A percentile compares a stretch with the other conserved stretches of the same genome.
phyloP scores from a whole-genome alignment of 2,797 vertebrate species.

The Tiaroga cobitis region DNA sequence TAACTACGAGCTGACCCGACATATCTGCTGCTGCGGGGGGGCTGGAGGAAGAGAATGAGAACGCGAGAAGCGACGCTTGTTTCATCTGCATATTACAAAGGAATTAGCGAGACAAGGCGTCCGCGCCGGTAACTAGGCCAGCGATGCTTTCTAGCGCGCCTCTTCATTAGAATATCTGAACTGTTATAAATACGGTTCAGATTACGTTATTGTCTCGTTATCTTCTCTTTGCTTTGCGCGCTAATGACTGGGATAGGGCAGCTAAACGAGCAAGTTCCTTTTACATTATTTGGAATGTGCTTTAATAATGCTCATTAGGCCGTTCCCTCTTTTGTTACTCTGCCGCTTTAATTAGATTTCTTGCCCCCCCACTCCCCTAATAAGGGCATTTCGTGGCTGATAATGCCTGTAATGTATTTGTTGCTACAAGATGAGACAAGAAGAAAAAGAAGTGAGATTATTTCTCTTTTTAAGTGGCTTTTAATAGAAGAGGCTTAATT shows the following conservation, averaged over 20 bases:
- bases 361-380: slow-evolving; percentile 55
- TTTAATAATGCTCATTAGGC: slow-evolving; percentile 78
- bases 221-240: slow-evolving; percentile 73
- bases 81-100: slow-evolving; percentile 75
- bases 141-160: slow-evolving; percentile 58
- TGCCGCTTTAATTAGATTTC: slow-evolving; percentile 75
- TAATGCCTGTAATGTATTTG: slow-evolving; percentile 79
- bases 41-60: slow-evolving; percentile 13
- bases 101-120: slow-evolving; percentile 62
- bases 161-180: slow-evolving; percentile 73
- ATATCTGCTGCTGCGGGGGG: slow-evolving; percentile 57
- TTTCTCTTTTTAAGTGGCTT: slow-evolving; percentile 71
- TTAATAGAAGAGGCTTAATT: slow-evolving; percentile 74
- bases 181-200: slow-evolving; percentile 69
- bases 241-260: slow-evolving; percentile 76
- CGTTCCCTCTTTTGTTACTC: slow-evolving; percentile 68
- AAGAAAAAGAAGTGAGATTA: slow-evolving; percentile 65
- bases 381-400: slow-evolving; percentile 68
- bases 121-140: slow-evolving; percentile 62
- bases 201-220: slow-evolving; percentile 77
- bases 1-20: slow-evolving; percentile 75
- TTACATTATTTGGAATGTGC: slow-evolving; percentile 77
- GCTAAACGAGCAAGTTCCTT: slow-evolving; percentile 72
- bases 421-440: slow-evolving; percentile 74
- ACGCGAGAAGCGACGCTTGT: slow-evolving; percentile 58